Evolutionary conservation across 2,888 invertebrate species (phyloP), one percentile per base, ranked within the genome.

Genomic region (Ormyrus thymus): DNA sequence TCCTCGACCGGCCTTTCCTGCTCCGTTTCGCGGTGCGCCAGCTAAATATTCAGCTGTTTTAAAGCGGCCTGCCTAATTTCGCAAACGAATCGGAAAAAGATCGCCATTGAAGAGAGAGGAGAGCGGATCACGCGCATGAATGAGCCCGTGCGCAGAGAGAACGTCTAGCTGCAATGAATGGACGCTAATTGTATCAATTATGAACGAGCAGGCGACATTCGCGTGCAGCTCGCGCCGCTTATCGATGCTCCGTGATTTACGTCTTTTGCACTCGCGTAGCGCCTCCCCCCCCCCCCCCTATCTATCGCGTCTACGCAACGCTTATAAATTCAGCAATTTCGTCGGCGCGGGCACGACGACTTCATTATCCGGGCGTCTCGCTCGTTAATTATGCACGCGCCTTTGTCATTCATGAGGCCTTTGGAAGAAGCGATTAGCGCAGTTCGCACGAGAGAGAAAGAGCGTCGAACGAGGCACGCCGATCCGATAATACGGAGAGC

Each of bases 391-490:
- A 77, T 76, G 69, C 75, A 58, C 74, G 70, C 55, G 76, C 59
- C 69, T 80, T 81, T 81, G 83, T 82, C 81, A 79, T 79, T 81
- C 79, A 77, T 78, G 82, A 77, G 75, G 66, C 61, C 73, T 71
- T 76, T 58, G 69, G 64, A 62, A 79, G 72, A 62, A 73, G 56
- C 73, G 78, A 81, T 81, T 81, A 81, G 66, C 76, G 76, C 13
- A 53, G 62, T 62, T 65, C 68, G 56, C 65, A 55, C 69, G 69
- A 50, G 73, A 62, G 11, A 4, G 6, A 11, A 13, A 5, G 43
- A 55, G 55, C 43, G 51, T 5, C 58, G 29, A 29, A 29, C 29
- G 29, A 29, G 29, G 29, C 29, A 29, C 5, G 48, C 7, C 53
- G 71, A 51, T 13, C 45, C 29, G 45, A 29, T 29, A 29, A 10